phyloP scores from a whole-genome alignment of 2,113 vertebrate species.

The Myodes glareolus region DNA sequence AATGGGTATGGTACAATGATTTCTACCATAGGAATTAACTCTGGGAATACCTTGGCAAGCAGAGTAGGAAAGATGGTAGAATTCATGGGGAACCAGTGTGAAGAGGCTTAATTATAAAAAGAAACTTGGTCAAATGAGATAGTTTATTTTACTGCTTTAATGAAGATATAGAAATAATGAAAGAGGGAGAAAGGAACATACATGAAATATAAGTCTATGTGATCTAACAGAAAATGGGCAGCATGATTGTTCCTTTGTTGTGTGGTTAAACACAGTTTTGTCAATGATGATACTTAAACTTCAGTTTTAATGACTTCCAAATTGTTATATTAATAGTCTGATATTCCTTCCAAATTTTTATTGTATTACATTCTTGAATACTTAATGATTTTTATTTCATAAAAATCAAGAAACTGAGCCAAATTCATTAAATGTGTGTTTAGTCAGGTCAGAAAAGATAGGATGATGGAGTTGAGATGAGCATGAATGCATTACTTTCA shows the following conservation, averaged over 20 bases:
- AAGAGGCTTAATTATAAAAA: not conserved
- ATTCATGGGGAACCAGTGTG: not conserved
- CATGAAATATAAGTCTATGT: not conserved
- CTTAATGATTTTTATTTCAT: not conserved
- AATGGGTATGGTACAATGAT: not conserved
- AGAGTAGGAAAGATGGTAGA: not conserved
- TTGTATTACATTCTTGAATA: conserved; percentile 31
- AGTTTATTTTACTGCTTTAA: conserved; percentile 21
- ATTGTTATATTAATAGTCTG: not conserved
- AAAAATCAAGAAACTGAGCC: conserved; percentile 34
- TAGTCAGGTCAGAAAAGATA: not conserved
- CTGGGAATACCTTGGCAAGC: not conserved
- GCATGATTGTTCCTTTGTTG: not conserved
- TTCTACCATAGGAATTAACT: not conserved
- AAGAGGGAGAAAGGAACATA: not conserved
- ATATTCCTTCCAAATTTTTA: not conserved
- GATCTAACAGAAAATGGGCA: not conserved
- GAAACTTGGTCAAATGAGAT: not conserved
- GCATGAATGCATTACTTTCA: not conserved
- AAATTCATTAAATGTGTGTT: conserved; percentile 9
- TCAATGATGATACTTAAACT: conserved; percentile 6
- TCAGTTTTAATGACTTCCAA: conserved; percentile 43
- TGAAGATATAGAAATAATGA: not conserved
- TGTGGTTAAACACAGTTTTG: not conserved
- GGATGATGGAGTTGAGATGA: not conserved